phyloP scores from a whole-genome alignment of 2,888 invertebrate species.

The Orthosia cruda region DNA sequence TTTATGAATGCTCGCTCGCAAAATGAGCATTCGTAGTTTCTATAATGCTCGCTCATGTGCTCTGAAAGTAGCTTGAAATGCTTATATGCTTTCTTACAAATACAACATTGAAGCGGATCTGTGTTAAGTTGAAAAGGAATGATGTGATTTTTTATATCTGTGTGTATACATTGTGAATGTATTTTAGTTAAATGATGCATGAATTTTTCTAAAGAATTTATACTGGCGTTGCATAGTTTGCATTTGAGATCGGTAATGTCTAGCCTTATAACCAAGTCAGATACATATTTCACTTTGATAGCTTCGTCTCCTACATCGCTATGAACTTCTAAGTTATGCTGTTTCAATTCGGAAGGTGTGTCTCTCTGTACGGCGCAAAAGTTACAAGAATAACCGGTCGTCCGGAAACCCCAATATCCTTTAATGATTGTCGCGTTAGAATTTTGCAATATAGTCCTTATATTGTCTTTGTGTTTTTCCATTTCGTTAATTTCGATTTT shows the following conservation, averaged over 20 bases:
- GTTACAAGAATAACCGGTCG: constrained; percentile 67
- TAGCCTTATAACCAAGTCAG: constrained; percentile 76
- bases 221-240: constrained; percentile 70
- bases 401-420: constrained; percentile 56
- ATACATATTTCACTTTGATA: constrained; percentile 64
- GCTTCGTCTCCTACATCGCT: constrained; percentile 35
- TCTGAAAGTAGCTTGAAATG: constrained; percentile 79
- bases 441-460: constrained; percentile 58
- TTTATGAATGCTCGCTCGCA: constrained; percentile 80
- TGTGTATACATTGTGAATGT: constrained; percentile 75
- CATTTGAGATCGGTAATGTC: constrained; percentile 82
- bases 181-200: constrained; percentile 73
- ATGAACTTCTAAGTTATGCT: constrained; percentile 69
- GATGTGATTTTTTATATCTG: constrained; percentile 80
- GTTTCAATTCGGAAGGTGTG: constrained; percentile 66
- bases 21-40: constrained; percentile 78
- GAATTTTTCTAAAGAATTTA: constrained; percentile 73
- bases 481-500: constrained; percentile 57
- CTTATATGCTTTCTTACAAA: constrained; percentile 76
- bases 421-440: constrained; percentile 75
- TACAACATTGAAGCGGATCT: constrained; percentile 73
- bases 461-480: constrained; percentile 69
- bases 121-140: constrained; percentile 82
- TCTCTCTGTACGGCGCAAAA: constrained; percentile 66
- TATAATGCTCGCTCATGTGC: constrained; percentile 83